Conservation (phyloP, 2,888 invertebrate species). For the Ctenicera cuprea region DNA sequence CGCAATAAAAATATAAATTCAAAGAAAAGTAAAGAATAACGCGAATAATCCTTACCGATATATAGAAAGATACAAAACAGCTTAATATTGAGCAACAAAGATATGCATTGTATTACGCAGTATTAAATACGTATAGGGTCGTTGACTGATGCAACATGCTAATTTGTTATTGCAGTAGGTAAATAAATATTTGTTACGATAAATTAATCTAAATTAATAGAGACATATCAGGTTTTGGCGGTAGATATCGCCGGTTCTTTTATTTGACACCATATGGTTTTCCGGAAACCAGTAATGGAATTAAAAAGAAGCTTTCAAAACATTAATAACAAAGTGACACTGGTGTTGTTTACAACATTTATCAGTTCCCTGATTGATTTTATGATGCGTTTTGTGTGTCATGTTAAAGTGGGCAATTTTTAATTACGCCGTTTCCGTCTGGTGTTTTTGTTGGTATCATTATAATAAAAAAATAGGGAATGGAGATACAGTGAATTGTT, state of each 20-base stretch:
- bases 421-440: neutral
- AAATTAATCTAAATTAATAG: conserved; percentile 24
- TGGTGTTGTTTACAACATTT: neutral
- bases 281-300: conserved; percentile 3
- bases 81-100: too few species aligned
- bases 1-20: too few species aligned
- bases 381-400: neutral
- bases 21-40: too few species aligned
- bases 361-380: neutral
- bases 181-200: conserved; percentile 26
- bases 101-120: too few species aligned
- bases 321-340: neutral
- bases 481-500: too few species aligned
- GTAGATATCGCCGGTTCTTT: neutral
- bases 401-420: neutral
- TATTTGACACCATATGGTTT: neutral
- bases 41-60: too few species aligned
- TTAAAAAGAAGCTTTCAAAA: conserved; percentile 20
- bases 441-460: neutral
- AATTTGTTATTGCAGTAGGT: conserved; percentile 25
- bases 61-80: too few species aligned
- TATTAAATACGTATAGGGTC: neutral
- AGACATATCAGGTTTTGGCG: neutral
- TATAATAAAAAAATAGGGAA: too few species aligned
- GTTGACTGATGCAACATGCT: conserved; percentile 14